Conservation (phyloP, 1,140 invertebrate species). For the Drosophila busckii region DNA sequence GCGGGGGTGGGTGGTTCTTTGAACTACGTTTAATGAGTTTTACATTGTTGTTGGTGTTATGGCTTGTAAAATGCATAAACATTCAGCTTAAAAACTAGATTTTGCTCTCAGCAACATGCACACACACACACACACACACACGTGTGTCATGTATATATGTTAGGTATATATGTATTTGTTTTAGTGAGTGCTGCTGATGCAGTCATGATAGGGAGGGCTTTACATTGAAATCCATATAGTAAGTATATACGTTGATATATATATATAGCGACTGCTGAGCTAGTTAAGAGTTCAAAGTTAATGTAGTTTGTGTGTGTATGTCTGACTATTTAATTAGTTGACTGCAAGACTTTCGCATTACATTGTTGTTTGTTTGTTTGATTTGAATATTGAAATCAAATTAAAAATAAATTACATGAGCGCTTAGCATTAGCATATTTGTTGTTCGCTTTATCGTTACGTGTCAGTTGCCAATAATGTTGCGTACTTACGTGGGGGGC, state of each 20-base stretch:
- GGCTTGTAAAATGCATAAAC: constrained; percentile 66
- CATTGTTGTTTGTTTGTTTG: constrained; percentile 16
- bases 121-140: neutral
- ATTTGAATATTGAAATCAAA: constrained; percentile 19
- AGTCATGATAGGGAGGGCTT: constrained; percentile 69
- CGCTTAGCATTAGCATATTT: constrained; percentile 6
- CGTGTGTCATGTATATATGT: constrained; percentile 19
- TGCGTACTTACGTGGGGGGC: neutral
- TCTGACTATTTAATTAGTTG: constrained; percentile 21
- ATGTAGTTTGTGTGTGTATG: neutral
- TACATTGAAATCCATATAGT: constrained; percentile 76
- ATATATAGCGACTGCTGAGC: constrained; percentile 49
- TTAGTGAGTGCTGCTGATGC: constrained; percentile 50
- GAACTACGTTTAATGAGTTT: no score
- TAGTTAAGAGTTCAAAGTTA: constrained; percentile 30
- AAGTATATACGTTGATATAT: no score
- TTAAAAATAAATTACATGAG: constrained; percentile 37
- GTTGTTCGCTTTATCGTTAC: neutral
- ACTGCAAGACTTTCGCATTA: constrained; percentile 19
- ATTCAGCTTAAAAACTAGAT: constrained; percentile 60
- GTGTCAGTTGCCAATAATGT: neutral
- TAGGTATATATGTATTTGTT: constrained; percentile 56
- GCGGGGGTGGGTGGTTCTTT: neutral
- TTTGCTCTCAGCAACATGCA: constrained; percentile 36
- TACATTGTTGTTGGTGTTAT: constrained; percentile 14